Conservation (phyloP, 2,888 invertebrate species). For the Heteromurus nitidus region DNA sequence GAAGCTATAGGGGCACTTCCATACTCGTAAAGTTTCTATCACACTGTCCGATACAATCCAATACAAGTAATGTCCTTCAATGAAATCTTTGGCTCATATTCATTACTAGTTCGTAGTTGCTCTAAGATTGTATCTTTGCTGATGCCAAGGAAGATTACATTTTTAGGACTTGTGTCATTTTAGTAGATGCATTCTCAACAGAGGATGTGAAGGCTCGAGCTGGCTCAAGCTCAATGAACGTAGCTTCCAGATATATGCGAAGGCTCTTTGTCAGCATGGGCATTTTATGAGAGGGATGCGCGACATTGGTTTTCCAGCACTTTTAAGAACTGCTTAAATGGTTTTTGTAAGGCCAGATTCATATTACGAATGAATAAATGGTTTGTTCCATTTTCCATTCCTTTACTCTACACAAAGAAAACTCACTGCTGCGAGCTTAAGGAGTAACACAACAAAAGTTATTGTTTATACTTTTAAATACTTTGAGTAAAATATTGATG, state of each 20-base stretch:
- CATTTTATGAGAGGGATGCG: not conserved
- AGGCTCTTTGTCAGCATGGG: not conserved
- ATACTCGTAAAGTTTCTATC: not conserved
- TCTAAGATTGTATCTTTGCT: slow-evolving; percentile 2
- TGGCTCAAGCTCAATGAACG: not conserved
- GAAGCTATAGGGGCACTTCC: not conserved
- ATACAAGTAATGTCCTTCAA: not conserved
- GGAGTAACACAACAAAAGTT: no score
- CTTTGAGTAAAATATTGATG: not conserved
- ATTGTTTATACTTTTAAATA: not conserved
- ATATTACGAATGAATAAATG: no score
- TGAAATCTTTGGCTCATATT: not conserved
- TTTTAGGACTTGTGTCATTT: slow-evolving; percentile 30
- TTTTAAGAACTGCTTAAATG: not conserved
- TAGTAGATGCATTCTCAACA: not conserved
- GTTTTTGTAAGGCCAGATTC: not conserved
- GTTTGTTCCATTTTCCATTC: no score
- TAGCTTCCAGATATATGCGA: not conserved
- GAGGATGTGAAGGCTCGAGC: not conserved
- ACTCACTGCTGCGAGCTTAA: no score
- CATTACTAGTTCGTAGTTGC: not conserved
- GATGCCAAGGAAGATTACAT: slow-evolving; percentile 31
- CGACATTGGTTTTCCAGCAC: not conserved
- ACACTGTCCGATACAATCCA: slow-evolving; percentile 4
- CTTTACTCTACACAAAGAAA: no score